Evolutionary conservation across 2,113 vertebrate species (phyloP), one percentile per base, ranked within the genome.

Genomic region (Odocoileus virginianus): DNA sequence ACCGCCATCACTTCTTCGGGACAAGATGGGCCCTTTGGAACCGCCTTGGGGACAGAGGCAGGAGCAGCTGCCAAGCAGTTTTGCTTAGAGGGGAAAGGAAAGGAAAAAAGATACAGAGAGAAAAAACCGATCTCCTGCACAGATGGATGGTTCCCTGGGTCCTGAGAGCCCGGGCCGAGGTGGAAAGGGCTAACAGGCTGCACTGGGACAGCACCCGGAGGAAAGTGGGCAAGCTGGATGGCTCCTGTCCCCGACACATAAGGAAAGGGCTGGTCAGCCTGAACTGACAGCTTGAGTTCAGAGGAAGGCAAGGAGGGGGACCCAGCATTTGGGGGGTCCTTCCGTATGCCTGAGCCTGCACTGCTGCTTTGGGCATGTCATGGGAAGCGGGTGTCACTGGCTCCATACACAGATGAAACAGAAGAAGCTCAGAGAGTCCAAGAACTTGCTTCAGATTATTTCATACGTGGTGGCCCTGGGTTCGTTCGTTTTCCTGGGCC

Each of bases 21-120:
- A 61, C 8, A 40, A 67, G 95, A 93, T 84, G 96, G 96, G 86
- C 95, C 95, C 94, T 96, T 96, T 88, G 78, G 96, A 97, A 43
- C 93, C 76, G 40, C 33, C 55, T 76, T 83, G 94, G 95, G 94
- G 89, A 96, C 89, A 45, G 89, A 94, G 97, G 96, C 87, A 84
- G 83, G 57, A 87, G 50, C 52, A 2, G 27, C 64, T 2, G 2
- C 54, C 76, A 17, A 33, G 81, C 92, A 86, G 95, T 97, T 98
- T 96, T 97, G 94, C 94, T 96, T 90, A 74, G 67, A 71, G 36
- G 47, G n/a, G 55, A 94, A 90, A 60, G 64, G 47, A 89, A 55
- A 54, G 84, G 17, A 91, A 92, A 71, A 76, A 45, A 21, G n/a
- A 36, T 45, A 1, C 5, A n/a, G 54, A 58, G 82, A 50, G n/a